Evolutionary conservation across 2,888 invertebrate genomes (phyloP), one percentile per base, ranked within the genome.

Genomic region (Sericinus montela): DNA sequence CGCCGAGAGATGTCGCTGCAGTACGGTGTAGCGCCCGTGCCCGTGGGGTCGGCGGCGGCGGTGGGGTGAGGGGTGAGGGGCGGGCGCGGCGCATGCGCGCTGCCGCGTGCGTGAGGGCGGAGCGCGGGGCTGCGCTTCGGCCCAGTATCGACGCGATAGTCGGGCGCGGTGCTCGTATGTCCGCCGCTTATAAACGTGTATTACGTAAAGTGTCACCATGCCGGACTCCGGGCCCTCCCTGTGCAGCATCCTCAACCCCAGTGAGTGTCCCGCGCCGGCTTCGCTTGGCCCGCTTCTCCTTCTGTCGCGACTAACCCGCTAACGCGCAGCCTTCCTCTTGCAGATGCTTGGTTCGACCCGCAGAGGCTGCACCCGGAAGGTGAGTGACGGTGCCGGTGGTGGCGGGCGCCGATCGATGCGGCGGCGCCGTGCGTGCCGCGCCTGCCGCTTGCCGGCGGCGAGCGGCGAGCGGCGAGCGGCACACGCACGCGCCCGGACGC

Each of bases 321-420:
- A 87, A 87, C 87, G 72, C 84, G 80, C 83, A 75, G 82, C 83
- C 83, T 84, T 91, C 90, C 90, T 88, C 89, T 94, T 95, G 72
- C 95, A 96, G 96, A 95, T 93, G 94, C 95, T 90, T 96, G 96
- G 96, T 96, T 96, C 92, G 95, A 95, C 87, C 96, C 96, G 75
- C 95, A 95, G 90, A 93, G 95, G 90, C 93, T 96, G 89, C 94
- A 96, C 89, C 96, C 96, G 67, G 93, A 92, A 93, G 96, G 96
- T 96, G 93, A 94, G 94, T 91, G 69, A 49, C 53, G 58, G 55
- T 41, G 49, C 39, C 13, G 48, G 30, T 61, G 63, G 59, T 43
- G 59, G 72, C 77, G 55, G 55, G 55, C 54, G 49, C 54, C 44
- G 54, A 51, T 52, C 56, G 50, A 51, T 51, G 72, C 68, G 10